Conservation (phyloP, 2,888 invertebrate genomes). For the Sesia bembeciformis region DNA sequence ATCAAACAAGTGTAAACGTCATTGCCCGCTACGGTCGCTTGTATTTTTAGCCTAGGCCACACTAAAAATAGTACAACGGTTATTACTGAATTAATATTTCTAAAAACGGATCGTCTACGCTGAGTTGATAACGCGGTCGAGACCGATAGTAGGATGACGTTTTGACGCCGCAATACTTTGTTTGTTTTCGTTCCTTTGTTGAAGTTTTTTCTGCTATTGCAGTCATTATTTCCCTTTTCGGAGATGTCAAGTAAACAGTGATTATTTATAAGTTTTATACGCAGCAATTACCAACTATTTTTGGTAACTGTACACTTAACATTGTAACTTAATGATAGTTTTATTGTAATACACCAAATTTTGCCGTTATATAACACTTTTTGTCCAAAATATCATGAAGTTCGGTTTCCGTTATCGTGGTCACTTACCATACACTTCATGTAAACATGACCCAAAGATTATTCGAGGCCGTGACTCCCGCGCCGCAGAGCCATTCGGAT, state of each 20-base stretch:
- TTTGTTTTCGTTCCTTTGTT: conserved; percentile 36
- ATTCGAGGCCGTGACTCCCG: conserved; percentile 3
- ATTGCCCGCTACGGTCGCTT: conserved; percentile 38
- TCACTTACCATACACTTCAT: neutral
- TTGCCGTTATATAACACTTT: no score
- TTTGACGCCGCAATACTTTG: conserved; percentile 37
- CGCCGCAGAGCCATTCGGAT: conserved; percentile 9
- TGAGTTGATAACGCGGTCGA: conserved; percentile 56
- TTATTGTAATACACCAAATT: no score
- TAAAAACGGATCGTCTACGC: conserved; percentile 71
- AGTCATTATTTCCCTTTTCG: no score
- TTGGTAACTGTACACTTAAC: no score
- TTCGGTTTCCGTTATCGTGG: no score
- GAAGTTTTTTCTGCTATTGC: conserved; percentile 18
- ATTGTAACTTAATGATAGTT: no score
- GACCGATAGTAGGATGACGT: conserved; percentile 58
- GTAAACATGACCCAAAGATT: conserved; percentile 10
- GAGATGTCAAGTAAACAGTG: no score
- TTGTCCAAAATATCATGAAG: no score
- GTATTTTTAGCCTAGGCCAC: conserved; percentile 71
- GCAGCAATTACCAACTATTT: no score
- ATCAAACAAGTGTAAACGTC: conserved; percentile 66
- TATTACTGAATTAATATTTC: conserved; percentile 75
- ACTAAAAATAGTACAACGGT: conserved; percentile 71
- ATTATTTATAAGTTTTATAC: no score